Evolutionary conservation across 2,113 vertebrate genomes (phyloP).

Genomic region (Cygnus buccinator): DNA sequence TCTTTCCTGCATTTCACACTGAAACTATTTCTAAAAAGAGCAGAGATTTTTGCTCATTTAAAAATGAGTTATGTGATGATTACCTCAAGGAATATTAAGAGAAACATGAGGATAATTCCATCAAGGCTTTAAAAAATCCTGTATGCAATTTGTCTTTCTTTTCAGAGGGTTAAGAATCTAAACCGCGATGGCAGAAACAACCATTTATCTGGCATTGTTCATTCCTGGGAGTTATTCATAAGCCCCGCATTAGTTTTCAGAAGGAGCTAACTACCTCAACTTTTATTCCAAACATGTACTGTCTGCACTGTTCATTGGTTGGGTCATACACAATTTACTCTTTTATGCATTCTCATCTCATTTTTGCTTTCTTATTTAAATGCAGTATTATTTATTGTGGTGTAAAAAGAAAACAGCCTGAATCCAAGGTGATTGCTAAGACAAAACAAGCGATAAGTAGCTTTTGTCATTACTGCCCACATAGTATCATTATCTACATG

Average conservation of each 20-base stretch:
- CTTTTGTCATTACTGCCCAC: not conserved
- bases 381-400: conserved; percentile 21
- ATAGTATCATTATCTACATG: not conserved
- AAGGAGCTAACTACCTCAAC: not conserved
- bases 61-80: conserved; percentile 29
- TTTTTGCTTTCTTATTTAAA: conserved; percentile 56
- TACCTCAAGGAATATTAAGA: conserved; percentile 44
- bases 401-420: conserved; percentile 25
- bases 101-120: conserved; percentile 53
- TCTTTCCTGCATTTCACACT: not conserved
- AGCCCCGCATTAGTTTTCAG: not conserved
- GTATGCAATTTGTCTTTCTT: conserved; percentile 23
- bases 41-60: conserved; percentile 26
- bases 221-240: conserved; percentile 23
- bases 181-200: not conserved
- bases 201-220: conserved; percentile 2
- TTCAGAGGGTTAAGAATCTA: conserved; percentile 21
- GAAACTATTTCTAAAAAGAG: not conserved
- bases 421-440: conserved; percentile 23
- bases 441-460: not conserved
- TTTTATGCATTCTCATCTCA: conserved; percentile 50
- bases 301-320: not conserved
- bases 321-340: conserved; percentile 11
- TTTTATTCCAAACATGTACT: conserved; percentile 19
- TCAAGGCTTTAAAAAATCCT: conserved; percentile 40